Percentiles rank a stretch among this genome's conserved stretches.
Conservation (phyloP, 2,888 invertebrate species). For the Oligia fasciuncula region DNA sequence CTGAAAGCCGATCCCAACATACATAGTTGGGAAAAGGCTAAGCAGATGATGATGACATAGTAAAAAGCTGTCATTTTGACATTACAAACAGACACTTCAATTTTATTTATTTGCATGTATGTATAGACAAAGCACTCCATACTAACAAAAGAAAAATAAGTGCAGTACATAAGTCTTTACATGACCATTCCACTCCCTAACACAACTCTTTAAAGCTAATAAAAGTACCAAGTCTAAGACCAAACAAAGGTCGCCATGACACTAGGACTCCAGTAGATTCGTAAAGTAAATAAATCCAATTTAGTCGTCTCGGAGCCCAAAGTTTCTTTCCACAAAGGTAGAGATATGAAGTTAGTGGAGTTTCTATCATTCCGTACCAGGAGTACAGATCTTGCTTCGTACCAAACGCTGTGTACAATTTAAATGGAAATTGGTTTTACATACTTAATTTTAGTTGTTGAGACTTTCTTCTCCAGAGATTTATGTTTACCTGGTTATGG, state of each 20-base stretch:
- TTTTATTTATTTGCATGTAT: no score
- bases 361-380: conserved; percentile 61
- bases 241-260: conserved; percentile 40
- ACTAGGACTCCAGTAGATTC: conserved; percentile 30
- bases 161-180: background rate
- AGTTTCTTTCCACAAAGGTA: conserved; percentile 67
- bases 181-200: background rate
- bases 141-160: background rate
- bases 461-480: conserved; percentile 21
- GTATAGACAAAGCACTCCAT: background rate
- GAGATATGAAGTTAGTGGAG: conserved; percentile 64
- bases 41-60: no score
- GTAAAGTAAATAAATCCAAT: conserved; percentile 74
- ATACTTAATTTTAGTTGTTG: conserved; percentile 58
- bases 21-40: no score
- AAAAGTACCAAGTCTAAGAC: conserved; percentile 15
- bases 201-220: conserved; percentile 23
- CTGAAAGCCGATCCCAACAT: no score
- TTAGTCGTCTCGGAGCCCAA: conserved; percentile 66
- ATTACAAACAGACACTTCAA: background rate
- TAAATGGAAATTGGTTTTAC: conserved; percentile 65
- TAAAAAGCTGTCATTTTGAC: no score
- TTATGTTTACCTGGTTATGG: conserved; percentile 46
- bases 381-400: conserved; percentile 46
- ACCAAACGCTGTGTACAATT: conserved; percentile 57